phyloP scores from a whole-genome alignment of 2,888 invertebrate species.

The Nemotelus nigrinus region DNA sequence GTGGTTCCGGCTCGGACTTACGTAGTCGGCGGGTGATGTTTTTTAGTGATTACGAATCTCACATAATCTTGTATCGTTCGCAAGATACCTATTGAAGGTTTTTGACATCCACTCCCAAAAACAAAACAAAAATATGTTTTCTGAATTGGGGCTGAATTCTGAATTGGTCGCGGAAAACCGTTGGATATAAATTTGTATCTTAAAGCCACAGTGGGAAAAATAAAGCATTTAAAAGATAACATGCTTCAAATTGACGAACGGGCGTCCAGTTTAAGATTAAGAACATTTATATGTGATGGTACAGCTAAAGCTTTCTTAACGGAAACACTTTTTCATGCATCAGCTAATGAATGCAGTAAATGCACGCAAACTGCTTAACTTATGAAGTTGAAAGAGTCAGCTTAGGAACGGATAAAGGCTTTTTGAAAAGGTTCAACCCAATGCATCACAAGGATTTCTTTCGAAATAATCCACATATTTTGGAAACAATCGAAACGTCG shows the following conservation, averaged over 20 bases:
- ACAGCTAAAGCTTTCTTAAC: conserved; percentile 20
- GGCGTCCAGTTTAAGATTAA: background rate
- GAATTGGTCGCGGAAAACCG: too few relatives aligned
- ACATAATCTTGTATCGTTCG: too few relatives aligned
- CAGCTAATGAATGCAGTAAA: conserved; percentile 45
- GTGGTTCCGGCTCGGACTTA: too few relatives aligned
- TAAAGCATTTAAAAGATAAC: background rate
- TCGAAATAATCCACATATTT: background rate
- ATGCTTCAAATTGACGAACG: background rate
- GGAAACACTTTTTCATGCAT: conserved; percentile 44
- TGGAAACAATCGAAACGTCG: conserved; percentile 31
- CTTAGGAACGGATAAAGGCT: conserved; percentile 40
- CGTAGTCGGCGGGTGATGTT: too few relatives aligned
- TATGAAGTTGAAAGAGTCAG: conserved; percentile 35
- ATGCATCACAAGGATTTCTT: conserved; percentile 41
- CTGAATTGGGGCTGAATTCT: too few relatives aligned
- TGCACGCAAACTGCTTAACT: conserved; percentile 46
- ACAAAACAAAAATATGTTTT: too few relatives aligned
- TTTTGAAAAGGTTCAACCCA: conserved; percentile 33
- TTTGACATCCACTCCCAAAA: too few relatives aligned
- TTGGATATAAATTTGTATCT: too few relatives aligned
- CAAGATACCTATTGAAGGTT: too few relatives aligned
- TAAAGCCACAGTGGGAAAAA: too few relatives aligned
- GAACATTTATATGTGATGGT: conserved; percentile 26
- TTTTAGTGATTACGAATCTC: too few relatives aligned